phyloP scores from a whole-genome alignment of 2,888 invertebrate species.

The Eilema caniola region DNA sequence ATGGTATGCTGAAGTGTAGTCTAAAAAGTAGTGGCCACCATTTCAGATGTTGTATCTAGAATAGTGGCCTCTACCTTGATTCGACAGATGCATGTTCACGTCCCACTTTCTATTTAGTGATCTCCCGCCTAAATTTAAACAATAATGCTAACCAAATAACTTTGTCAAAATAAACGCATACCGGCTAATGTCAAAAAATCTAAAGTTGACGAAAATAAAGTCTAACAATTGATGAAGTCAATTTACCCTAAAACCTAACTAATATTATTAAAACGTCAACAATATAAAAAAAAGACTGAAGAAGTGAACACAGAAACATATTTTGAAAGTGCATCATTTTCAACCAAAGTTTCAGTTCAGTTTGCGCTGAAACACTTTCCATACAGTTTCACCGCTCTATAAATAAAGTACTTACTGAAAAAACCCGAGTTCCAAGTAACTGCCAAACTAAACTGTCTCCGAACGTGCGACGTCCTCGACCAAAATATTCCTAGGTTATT shows the following conservation, averaged over 20 bases:
- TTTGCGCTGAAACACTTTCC: neutral
- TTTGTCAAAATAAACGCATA: neutral
- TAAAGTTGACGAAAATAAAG: too few relatives aligned
- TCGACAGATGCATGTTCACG: too few relatives aligned
- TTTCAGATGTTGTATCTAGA: too few relatives aligned
- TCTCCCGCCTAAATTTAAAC: neutral
- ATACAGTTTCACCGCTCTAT: slow-evolving; percentile 4
- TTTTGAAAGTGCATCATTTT: neutral
- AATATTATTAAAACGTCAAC: neutral
- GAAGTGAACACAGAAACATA: neutral
- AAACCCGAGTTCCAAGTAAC: slow-evolving; percentile 54
- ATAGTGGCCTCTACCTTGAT: too few relatives aligned
- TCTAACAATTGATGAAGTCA: too few relatives aligned
- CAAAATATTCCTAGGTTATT: slow-evolving; percentile 67
- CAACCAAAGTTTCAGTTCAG: slow-evolving; percentile 3
- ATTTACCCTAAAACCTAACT: neutral
- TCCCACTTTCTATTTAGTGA: neutral
- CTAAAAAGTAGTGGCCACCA: too few relatives aligned
- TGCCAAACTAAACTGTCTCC: slow-evolving; percentile 49
- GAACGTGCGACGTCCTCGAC: slow-evolving; percentile 59
- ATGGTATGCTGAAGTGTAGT: too few relatives aligned
- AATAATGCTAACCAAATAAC: neutral
- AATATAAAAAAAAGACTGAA: neutral
- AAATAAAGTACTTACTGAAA: slow-evolving; percentile 41
- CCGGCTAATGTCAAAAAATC: too few relatives aligned